Base-by-base conservation (phyloP, 1,140 invertebrate genomes). In the Drosophila sechellia region DNA sequence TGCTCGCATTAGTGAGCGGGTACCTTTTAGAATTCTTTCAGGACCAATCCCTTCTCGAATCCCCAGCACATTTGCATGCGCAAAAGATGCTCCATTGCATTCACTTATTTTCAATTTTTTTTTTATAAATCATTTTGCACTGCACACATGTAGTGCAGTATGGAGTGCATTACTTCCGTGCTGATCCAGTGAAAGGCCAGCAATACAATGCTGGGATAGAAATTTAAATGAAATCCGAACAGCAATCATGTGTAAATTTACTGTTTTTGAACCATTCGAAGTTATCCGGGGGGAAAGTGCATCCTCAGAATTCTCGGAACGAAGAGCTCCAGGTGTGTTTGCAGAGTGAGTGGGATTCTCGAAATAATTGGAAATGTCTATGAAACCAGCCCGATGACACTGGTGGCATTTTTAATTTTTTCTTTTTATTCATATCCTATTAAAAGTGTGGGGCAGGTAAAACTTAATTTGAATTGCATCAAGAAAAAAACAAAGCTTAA, bases 111-210 rank as follows among this genome's bases (percentile, higher is more conserved):
- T 59, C 50, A 50, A 81, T 78, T 73, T 64, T 55, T 22, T 22
- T 48, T 59, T 49, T 75, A 54, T 76, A 81, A 81, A 74, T 75
- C 59, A 87, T 79, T 87, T 86, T 87, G 43, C 64, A 50, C 66
- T 72, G 77, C 77, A 77, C 60, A 73, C 40, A 40, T 59, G 61
- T 50, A 52, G 37, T 39, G 45, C 54, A 20, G 15, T 34, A 11
- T 25, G 37, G 15, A 49, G 63, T 49, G 64, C 59, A 68, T 52
- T 68, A 64, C 45, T 48, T 37, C 34, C 31, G 10, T 2, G 48
- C 34, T 45, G 40, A 74, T 42, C 43, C 66, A 72, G 56, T 31
- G 37, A 70, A 70, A 52, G 54, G 31, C 46, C 46, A 57, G 64
- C 52, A 20, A 42, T 34, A 63, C 49, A 12, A 12, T 39, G 27